phyloP scores from a whole-genome alignment of 2,113 vertebrate species.

The Hydrochoerus hydrochaeris region DNA sequence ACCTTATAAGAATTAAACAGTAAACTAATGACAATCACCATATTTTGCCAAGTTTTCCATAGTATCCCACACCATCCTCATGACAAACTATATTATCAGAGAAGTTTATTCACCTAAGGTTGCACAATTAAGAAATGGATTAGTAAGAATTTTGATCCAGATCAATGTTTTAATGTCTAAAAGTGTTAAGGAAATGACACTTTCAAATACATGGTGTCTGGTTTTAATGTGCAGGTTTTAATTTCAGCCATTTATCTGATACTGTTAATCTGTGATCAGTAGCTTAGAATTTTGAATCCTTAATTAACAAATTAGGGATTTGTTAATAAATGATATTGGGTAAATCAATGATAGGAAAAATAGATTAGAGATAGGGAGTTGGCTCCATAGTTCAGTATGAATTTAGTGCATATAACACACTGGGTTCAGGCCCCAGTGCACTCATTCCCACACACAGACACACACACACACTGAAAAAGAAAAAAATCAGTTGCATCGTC shows the following conservation, averaged over 20 bases:
- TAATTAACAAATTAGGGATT: background rate
- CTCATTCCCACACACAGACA: background rate
- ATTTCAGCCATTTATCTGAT: background rate
- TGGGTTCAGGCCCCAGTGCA: background rate
- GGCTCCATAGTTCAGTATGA: background rate
- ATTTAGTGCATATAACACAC: too few relatives aligned
- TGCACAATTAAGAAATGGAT: background rate
- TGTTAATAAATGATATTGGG: background rate
- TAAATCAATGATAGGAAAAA: background rate
- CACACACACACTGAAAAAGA: background rate
- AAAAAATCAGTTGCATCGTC: background rate
- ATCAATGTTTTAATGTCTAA: background rate
- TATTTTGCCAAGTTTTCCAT: background rate
- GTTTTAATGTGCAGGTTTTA: background rate
- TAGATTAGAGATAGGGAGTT: background rate
- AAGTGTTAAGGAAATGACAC: background rate
- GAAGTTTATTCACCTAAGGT: background rate
- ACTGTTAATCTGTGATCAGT: background rate
- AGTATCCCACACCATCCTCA: background rate
- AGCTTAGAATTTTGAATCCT: slow-evolving; percentile 34
- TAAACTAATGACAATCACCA: background rate
- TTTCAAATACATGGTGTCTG: background rate
- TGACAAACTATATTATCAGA: background rate
- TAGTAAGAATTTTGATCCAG: background rate
- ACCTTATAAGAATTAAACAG: background rate